Evolutionary conservation across 64 coral and sea anemone genomes (phyloP).

Genomic region (Pocillopora damicornis): DNA sequence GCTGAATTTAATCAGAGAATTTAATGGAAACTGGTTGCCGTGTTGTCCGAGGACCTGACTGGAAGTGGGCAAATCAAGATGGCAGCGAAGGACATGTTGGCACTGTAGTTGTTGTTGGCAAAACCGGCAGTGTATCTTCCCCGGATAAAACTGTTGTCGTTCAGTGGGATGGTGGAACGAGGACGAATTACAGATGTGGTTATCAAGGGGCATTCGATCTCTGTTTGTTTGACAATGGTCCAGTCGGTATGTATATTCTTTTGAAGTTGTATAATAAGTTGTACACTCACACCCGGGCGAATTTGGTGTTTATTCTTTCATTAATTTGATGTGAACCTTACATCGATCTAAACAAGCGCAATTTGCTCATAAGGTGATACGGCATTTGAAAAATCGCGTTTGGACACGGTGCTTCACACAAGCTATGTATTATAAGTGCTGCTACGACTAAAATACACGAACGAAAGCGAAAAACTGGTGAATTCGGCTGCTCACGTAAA

Average conservation of each 20-base stretch:
- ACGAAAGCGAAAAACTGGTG: no score
- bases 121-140: slow-evolving; percentile 69
- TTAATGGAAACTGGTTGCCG: slow-evolving; percentile 80
- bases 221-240: slow-evolving; percentile 75
- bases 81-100: slow-evolving; percentile 89
- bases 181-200: slow-evolving; percentile 96
- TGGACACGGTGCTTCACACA: no score
- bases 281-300: background rate
- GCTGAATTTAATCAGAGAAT: background rate
- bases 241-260: slow-evolving; percentile 59
- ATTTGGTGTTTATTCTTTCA: no score
- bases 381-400: no score
- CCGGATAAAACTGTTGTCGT: slow-evolving; percentile 97
- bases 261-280: background rate
- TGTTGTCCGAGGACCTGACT: slow-evolving; percentile 84
- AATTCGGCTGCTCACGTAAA: no score
- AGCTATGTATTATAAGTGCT: no score
- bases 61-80: slow-evolving; percentile 98
- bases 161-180: slow-evolving; percentile 89
- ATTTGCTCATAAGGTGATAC: no score
- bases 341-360: no score
- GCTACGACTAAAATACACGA: no score
- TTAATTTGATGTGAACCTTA: no score
- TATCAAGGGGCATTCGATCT: slow-evolving; percentile 81
- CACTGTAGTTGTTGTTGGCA: slow-evolving; percentile 85